Percentiles rank a stretch among this genome's conserved stretches.
Conservation (phyloP, 35 echinoderm and acorn worm genomes). For the Apostichopus japonicus region DNA sequence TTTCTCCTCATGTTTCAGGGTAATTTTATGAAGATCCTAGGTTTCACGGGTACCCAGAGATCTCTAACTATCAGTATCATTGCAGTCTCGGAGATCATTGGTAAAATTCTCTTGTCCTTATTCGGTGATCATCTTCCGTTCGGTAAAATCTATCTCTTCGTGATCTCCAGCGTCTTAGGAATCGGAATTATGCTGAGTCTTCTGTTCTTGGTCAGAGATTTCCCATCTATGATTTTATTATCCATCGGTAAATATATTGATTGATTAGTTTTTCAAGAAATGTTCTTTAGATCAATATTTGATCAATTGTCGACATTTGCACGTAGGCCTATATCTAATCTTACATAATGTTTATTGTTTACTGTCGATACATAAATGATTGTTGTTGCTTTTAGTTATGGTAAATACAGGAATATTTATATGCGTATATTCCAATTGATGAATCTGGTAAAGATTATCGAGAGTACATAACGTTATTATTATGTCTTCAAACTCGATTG, state of each 20-base stretch:
- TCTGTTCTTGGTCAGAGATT: conserved; percentile 56
- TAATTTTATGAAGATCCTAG: conserved; percentile 88
- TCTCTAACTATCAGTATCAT: conserved; percentile 76
- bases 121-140: conserved; percentile 88
- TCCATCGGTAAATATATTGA: conserved; percentile 70
- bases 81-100: conserved; percentile 75
- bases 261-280: background rate
- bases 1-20: conserved; percentile 43
- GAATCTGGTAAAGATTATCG: no score
- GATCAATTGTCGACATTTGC: background rate
- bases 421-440: no score
- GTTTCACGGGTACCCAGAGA: conserved; percentile 66
- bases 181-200: conserved; percentile 77
- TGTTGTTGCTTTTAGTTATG: no score
- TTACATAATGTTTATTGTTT: no score
- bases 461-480: no score
- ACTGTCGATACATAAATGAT: no score
- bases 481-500: no score
- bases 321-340: no score
- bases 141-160: conserved; percentile 86
- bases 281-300: background rate
- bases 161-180: conserved; percentile 72
- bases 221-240: conserved; percentile 69
- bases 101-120: conserved; percentile 68
- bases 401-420: no score